Percentiles rank a stretch among this genome's conserved stretches.
These are phyloP conservation scores for Patella pellucida DNA, from an alignment of 2,888 invertebrate genomes.

Conservation along the genomic window DNA sequence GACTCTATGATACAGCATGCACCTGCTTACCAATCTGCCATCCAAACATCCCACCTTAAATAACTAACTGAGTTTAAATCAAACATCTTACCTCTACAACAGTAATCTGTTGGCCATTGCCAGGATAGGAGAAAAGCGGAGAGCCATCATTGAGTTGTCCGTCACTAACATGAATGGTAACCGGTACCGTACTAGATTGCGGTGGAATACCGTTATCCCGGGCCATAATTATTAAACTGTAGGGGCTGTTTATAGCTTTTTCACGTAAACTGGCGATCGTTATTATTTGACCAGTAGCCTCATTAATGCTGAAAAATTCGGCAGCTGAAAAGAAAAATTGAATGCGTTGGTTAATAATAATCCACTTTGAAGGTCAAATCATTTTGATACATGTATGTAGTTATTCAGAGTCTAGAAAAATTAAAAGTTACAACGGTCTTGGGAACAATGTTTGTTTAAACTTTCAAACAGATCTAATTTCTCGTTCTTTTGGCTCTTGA, in stretches of 20 bases:
- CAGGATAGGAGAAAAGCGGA: slow-evolving; percentile 38
- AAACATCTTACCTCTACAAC: slow-evolving; percentile 29
- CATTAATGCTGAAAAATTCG: slow-evolving; percentile 19
- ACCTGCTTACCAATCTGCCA: too few species aligned
- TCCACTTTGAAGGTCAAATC: too few species aligned
- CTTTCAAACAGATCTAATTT: too few species aligned
- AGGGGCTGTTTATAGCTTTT: slow-evolving; percentile 15
- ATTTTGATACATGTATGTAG: too few species aligned
- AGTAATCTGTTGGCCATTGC: slow-evolving; percentile 15
- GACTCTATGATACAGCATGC: too few species aligned
- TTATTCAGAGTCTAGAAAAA: too few species aligned
- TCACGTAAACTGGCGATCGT: slow-evolving; percentile 17
- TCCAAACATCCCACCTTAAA: too few species aligned
- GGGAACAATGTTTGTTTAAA: too few species aligned
- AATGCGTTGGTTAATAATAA: too few species aligned
- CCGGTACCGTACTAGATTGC: slow-evolving; percentile 43
- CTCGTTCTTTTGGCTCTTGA: too few species aligned
- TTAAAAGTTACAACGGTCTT: too few species aligned
- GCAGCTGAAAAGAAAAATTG: slow-evolving; percentile 3
- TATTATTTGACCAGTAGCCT: slow-evolving; percentile 19
- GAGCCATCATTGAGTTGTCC: slow-evolving; percentile 53
- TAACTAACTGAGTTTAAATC: too few species aligned
- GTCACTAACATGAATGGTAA: slow-evolving; percentile 73
- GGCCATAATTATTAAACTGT: slow-evolving; percentile 35
- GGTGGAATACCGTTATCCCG: slow-evolving; percentile 48